Percentiles rank a stretch among this genome's conserved stretches.
Evolutionary conservation across 2,113 vertebrate species (phyloP).

Genomic region (Apteryx mantelli): DNA sequence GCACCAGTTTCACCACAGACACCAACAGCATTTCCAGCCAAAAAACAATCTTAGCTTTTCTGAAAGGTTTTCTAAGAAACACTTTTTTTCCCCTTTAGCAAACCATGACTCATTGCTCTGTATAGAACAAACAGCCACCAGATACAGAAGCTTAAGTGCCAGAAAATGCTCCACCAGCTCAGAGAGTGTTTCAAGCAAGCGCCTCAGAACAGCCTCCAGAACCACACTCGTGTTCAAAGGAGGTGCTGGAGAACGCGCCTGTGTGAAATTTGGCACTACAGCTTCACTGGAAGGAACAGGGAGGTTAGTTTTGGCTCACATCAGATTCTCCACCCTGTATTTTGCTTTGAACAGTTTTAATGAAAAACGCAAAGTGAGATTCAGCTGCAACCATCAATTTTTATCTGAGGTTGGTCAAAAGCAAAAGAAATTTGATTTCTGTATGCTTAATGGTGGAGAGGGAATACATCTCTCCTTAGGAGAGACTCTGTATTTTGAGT

Average conservation of each 20-base stretch:
- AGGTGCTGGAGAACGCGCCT: conserved; percentile 51
- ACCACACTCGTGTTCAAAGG: conserved; percentile 60
- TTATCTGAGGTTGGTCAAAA: conserved; percentile 14
- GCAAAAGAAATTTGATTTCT: not conserved
- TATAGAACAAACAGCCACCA: conserved; percentile 58
- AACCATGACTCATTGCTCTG: conserved; percentile 45
- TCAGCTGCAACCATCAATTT: conserved; percentile 8
- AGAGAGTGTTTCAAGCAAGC: conserved; percentile 47
- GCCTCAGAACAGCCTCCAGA: conserved; percentile 56
- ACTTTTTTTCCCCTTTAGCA: conserved; percentile 18
- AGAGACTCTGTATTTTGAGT: not conserved
- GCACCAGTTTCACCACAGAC: conserved; percentile 32
- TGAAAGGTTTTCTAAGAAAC: conserved; percentile 61
- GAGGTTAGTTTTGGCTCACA: conserved; percentile 66
- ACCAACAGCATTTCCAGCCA: conserved; percentile 13
- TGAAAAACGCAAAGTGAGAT: conserved; percentile 39
- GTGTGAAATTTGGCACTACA: conserved; percentile 56
- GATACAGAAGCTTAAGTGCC: conserved; percentile 23
- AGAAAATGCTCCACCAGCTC: conserved; percentile 57
- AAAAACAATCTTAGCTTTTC: conserved; percentile 8
- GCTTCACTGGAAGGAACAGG: conserved; percentile 25
- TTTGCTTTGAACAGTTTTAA: conserved; percentile 55
- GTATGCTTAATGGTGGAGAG: not conserved
- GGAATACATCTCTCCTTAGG: not conserved
- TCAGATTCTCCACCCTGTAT: conserved; percentile 46